These are phyloP conservation scores for Ips typographus DNA, from an alignment of 1,140 invertebrate genomes.

Conservation along the genomic window DNA sequence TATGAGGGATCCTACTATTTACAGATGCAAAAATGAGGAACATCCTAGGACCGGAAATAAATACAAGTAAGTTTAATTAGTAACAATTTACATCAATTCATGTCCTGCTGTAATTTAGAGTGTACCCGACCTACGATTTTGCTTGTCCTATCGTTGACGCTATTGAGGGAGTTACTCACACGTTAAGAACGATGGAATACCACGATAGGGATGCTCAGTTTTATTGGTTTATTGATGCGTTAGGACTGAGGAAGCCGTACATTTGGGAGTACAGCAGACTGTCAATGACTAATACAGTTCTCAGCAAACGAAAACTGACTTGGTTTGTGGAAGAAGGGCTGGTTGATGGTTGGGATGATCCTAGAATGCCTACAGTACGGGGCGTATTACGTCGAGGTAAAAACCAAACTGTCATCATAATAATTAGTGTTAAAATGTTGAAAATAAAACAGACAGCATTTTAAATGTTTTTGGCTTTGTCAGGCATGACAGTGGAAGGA, in stretches of 20 bases:
- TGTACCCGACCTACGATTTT: slow-evolving; percentile 99
- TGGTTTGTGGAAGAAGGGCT: slow-evolving; percentile 94
- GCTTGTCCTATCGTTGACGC: slow-evolving; percentile 99
- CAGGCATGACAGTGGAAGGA: slow-evolving; percentile 92
- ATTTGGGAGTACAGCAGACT: slow-evolving; percentile 91
- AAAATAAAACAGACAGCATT: not conserved
- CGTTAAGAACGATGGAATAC: slow-evolving; percentile 97
- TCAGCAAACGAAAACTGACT: slow-evolving; percentile 96
- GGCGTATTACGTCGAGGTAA: slow-evolving; percentile 84
- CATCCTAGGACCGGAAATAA: slow-evolving; percentile 92
- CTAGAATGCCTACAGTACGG: slow-evolving; percentile 96
- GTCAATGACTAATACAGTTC: slow-evolving; percentile 96
- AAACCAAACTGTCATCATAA: not conserved
- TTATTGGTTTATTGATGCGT: slow-evolving; percentile 91
- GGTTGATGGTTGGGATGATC: slow-evolving; percentile 99
- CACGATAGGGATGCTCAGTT: slow-evolving; percentile 98
- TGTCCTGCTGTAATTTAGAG: slow-evolving; percentile 61
- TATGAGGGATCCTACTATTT: slow-evolving; percentile 98
- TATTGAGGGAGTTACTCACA: slow-evolving; percentile 96
- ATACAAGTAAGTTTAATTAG: slow-evolving; percentile 76
- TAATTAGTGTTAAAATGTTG: not conserved
- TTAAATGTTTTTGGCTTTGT: not conserved
- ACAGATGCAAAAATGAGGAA: slow-evolving; percentile 93
- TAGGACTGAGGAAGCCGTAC: slow-evolving; percentile 84
- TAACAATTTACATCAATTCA: slow-evolving; percentile 14